phyloP scores from a whole-genome alignment of 2,888 invertebrate genomes.

The Chrysolina haemoptera region DNA sequence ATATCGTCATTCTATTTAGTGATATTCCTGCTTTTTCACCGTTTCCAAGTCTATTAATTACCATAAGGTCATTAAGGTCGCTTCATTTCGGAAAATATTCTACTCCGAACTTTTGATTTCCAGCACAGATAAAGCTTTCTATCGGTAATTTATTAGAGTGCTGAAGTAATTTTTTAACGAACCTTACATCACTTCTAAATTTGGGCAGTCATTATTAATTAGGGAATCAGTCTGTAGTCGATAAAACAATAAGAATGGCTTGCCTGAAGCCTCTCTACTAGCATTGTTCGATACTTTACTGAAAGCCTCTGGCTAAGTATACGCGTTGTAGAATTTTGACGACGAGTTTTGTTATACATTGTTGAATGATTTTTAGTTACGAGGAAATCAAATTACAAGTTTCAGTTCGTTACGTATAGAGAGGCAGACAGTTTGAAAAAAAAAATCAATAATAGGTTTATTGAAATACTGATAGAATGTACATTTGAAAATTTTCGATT shows the following conservation, averaged over 20 bases:
- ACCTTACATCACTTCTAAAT: not conserved
- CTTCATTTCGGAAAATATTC: not conserved
- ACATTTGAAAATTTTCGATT: too few species aligned
- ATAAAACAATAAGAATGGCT: not conserved
- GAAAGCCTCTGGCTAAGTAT: not conserved
- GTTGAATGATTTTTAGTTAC: too few species aligned
- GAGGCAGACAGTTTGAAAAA: too few species aligned
- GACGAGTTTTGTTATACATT: not conserved
- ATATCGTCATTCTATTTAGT: not conserved
- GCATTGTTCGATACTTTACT: conserved; percentile 7
- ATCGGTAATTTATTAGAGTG: not conserved
- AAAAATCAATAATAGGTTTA: too few species aligned
- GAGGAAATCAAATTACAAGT: too few species aligned
- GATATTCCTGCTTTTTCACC: too few species aligned
- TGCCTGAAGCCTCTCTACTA: not conserved
- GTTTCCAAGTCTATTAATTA: too few species aligned
- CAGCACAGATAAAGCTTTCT: not conserved
- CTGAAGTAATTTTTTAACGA: not conserved
- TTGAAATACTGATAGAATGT: too few species aligned
- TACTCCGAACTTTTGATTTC: not conserved
- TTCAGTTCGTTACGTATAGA: too few species aligned
- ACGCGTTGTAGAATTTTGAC: not conserved
- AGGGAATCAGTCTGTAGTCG: not conserved
- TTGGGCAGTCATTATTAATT: conserved; percentile 6
- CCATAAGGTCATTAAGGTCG: too few species aligned